Evolutionary conservation across 2,113 vertebrate species (phyloP).

Genomic region (Jacana jacana): DNA sequence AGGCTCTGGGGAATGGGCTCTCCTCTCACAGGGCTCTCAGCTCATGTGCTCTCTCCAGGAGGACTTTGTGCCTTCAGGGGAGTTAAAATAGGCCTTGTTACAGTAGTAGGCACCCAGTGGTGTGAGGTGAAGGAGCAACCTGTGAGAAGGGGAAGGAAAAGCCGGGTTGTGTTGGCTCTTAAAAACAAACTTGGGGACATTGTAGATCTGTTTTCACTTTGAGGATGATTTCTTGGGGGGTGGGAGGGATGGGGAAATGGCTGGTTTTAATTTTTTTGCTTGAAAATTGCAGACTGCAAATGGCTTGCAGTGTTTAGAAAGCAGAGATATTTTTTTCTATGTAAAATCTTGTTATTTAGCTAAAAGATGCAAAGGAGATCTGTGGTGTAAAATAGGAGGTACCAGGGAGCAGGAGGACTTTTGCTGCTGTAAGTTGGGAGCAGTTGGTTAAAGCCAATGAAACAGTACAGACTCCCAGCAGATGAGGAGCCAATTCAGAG

Average conservation of each 20-base stretch:
- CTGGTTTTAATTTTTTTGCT: not conserved
- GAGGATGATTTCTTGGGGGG: not conserved
- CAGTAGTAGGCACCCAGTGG: not conserved
- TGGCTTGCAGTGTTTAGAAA: not conserved
- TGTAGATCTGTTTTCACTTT: not conserved
- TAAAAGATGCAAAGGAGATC: not conserved
- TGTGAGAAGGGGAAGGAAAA: not conserved
- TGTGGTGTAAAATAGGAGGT: not conserved
- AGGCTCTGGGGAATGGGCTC: not conserved
- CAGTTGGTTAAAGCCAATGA: not conserved
- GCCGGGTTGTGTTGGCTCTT: not conserved
- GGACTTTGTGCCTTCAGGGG: not conserved
- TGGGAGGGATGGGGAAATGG: accelerated
- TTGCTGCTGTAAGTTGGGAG: not conserved
- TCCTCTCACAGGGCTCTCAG: not conserved
- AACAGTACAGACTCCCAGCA: not conserved
- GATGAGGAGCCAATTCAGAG: not conserved
- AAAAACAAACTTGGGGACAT: not conserved
- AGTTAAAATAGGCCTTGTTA: not conserved
- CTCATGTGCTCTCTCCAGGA: not conserved
- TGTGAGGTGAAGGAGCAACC: not conserved
- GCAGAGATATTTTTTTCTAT: not conserved
- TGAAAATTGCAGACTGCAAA: not conserved
- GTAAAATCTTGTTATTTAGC: not conserved
- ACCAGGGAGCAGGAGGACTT: not conserved